Evolutionary conservation across 30 jellyfish, hydroid and myxozoan species (phyloP).

Genomic region (Aurelia sp.): DNA sequence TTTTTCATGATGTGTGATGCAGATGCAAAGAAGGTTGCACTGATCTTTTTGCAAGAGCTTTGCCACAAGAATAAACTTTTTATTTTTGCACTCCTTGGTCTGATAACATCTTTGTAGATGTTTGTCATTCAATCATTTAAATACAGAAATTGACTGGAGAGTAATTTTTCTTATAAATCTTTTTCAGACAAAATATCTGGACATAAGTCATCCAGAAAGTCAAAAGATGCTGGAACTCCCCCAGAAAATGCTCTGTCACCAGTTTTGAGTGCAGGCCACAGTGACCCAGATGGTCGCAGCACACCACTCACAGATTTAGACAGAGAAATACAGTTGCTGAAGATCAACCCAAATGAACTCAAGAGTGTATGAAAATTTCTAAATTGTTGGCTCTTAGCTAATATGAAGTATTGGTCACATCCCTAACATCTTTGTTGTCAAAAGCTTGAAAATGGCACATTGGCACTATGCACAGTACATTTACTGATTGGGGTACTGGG

Average conservation of each 20-base stretch:
- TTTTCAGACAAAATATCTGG: constrained; percentile 31
- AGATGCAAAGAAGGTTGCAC: too few species aligned
- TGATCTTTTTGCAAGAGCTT: too few species aligned
- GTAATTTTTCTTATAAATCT: not conserved
- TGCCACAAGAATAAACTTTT: too few species aligned
- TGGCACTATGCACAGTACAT: too few species aligned
- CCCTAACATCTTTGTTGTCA: too few species aligned
- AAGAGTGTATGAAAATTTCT: constrained; percentile 42
- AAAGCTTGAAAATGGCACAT: too few species aligned
- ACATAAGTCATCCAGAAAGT: constrained; percentile 35
- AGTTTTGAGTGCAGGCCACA: constrained; percentile 28
- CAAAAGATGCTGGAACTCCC: constrained; percentile 76
- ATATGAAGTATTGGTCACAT: not conserved
- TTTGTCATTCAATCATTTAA: too few species aligned
- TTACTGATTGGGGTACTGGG: too few species aligned
- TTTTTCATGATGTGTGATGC: too few species aligned
- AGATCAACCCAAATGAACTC: constrained; percentile 57
- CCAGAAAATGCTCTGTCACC: constrained; percentile 60
- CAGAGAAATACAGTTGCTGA: constrained; percentile 34
- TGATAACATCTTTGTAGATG: too few species aligned
- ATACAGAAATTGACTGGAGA: too few species aligned
- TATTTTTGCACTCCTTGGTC: too few species aligned
- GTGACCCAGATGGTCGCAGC: constrained; percentile 10
- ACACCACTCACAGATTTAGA: constrained; percentile 3
- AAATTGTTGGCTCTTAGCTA: not conserved